These are phyloP conservation scores for Drosophila mauritiana DNA, from an alignment of 1,140 invertebrate genomes.

Conservation along the genomic window DNA sequence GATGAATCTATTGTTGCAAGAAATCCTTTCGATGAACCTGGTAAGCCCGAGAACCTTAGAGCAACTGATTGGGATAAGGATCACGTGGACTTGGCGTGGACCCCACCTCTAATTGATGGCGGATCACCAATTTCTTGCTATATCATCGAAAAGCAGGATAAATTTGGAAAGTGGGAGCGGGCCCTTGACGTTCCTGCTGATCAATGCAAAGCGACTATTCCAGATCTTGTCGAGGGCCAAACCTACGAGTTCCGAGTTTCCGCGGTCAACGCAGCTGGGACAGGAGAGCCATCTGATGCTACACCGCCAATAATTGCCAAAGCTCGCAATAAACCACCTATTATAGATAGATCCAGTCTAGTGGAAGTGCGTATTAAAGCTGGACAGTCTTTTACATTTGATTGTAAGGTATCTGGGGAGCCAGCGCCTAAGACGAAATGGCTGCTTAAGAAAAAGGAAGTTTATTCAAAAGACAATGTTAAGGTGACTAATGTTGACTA, in stretches of 20 bases:
- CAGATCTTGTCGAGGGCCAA: conserved; percentile 95
- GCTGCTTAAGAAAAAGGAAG: conserved; percentile 90
- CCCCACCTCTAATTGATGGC: conserved; percentile 91
- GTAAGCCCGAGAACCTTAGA: conserved; percentile 94
- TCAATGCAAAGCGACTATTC: conserved; percentile 93
- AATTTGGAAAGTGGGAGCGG: conserved; percentile 96
- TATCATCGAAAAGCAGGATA: conserved; percentile 96
- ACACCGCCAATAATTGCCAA: conserved; percentile 98
- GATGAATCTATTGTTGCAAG: conserved; percentile 95
- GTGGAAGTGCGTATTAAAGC: conserved; percentile 96
- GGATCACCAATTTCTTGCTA: conserved; percentile 95
- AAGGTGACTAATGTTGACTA: conserved; percentile 92
- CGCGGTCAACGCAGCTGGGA: conserved; percentile 97
- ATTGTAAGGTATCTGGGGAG: conserved; percentile 93
- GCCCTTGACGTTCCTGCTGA: conserved; percentile 88
- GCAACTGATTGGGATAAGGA: conserved; percentile 98
- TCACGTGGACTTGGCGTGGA: conserved; percentile 95
- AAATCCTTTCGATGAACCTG: conserved; percentile 98
- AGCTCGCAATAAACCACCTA: conserved; percentile 96
- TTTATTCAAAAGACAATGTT: conserved; percentile 89
- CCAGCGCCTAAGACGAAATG: conserved; percentile 96
- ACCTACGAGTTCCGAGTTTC: conserved; percentile 95
- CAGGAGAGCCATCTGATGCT: conserved; percentile 95
- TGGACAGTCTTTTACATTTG: conserved; percentile 89
- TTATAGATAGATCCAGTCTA: conserved; percentile 94